Evolutionary conservation across 1,140 invertebrate genomes (phyloP), one percentile per base, ranked within the genome.

Genomic region (Hydropsyche tenuis): DNA sequence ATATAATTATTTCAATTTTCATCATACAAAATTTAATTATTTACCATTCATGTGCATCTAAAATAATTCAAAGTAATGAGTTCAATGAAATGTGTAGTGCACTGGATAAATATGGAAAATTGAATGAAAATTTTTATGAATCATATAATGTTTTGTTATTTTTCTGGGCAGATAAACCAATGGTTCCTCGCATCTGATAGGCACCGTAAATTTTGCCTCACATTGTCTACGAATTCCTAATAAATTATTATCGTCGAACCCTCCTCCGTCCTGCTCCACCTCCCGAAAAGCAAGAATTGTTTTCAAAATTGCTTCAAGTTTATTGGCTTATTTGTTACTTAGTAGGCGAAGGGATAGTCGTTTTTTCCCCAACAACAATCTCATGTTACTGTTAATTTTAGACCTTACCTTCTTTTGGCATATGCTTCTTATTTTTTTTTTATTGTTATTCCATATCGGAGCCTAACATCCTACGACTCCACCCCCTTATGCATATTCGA

Each of bases 201-300:
- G 16, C 6, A 62, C n/a, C 30, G 30, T 37, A 20, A 22, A 23
- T 62, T 62, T 62, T 25, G 56, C 56, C 30, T 62, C 56, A 23
- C 22, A 22, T 4, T 23, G 65, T 27, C 56, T 27, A 25, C 56
- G 65, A 68, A 68, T 68, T 68, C 65, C 16, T 48, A 68, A 68
- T 68, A 68, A 68, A 68, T 68, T 68, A 68, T 68, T 48, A 46
- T 43, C 45, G 65, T 48, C n/a, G 23, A 73, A 63, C 75, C 75
- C 75, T 74, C 75, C 72, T 68, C 18, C 46, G 7, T 37, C 48
- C 27, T 72, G 69, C 75, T 63, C 75, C 75, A 68, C 75, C 75
- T 73, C 63, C 63, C 14, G 12, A 74, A 77, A 77, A 70, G 11
- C 51, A 16, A 30, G 48, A 45, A 56, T 70, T 70, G 68, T 70